Percentiles rank a stretch among this genome's conserved stretches.
phyloP scores from a whole-genome alignment of 1,140 invertebrate species.

The Drosophila subpulchrella region DNA sequence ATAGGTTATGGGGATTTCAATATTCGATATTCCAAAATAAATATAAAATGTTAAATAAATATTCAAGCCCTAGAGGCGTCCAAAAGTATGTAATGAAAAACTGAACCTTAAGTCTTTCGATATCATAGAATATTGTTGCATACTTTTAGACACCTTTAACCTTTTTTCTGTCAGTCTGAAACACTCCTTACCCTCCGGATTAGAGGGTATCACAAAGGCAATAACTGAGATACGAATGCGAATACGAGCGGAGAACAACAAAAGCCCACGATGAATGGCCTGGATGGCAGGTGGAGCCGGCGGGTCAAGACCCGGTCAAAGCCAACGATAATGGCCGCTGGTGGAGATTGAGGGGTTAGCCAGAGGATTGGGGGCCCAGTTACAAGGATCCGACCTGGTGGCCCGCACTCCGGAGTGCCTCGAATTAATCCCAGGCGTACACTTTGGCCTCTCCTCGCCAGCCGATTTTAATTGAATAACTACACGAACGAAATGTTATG shows the following conservation, averaged over 20 bases:
- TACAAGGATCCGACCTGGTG: constrained; percentile 12
- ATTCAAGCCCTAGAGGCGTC: no score
- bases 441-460: constrained; percentile 45
- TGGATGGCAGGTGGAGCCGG: constrained; percentile 27
- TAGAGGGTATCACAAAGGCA: constrained; percentile 36
- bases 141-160: no score
- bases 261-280: constrained; percentile 69
- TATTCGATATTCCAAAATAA: no score
- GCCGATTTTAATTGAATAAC: constrained; percentile 77
- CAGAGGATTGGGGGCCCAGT: constrained; percentile 2
- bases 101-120: no score
- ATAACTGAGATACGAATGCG: constrained; percentile 61
- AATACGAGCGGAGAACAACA: constrained; percentile 58
- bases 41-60: no score
- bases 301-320: constrained; percentile 28
- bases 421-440: constrained; percentile 73
- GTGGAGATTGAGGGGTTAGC: constrained; percentile 6
- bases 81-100: no score
- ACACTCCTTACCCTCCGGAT: neutral
- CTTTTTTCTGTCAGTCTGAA: neutral
- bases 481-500: constrained; percentile 57
- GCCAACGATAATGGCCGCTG: constrained; percentile 37
- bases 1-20: no score
- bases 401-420: constrained; percentile 1
- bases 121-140: no score